phyloP scores from a whole-genome alignment of 2,888 invertebrate species.

The Synanthedon andrenaeformis region DNA sequence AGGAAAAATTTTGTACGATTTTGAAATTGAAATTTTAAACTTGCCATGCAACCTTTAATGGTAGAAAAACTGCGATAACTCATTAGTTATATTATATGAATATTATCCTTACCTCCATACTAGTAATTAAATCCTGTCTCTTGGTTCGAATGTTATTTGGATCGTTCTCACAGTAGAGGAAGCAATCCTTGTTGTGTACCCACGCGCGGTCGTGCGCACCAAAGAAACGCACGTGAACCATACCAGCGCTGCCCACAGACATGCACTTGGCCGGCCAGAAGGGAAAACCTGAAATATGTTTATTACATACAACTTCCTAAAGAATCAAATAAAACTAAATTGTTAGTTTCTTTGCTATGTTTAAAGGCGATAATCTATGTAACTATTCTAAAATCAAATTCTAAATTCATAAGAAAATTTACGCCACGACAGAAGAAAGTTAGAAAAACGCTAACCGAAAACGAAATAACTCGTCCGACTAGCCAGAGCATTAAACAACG shows the following conservation, averaged over 20 bases:
- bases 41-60: neutral
- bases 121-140: conserved; percentile 54
- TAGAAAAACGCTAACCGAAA: no score
- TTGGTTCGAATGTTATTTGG: conserved; percentile 74
- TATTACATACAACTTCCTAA: neutral
- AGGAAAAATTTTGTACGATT: no score
- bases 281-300: conserved; percentile 77
- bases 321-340: no score
- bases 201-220: conserved; percentile 95
- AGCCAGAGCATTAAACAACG: no score
- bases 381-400: neutral
- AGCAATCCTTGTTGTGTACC: conserved; percentile 88
- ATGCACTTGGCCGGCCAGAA: conserved; percentile 98
- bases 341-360: neutral
- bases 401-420: no score
- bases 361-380: neutral
- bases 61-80: no score
- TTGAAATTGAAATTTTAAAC: no score
- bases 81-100: no score
- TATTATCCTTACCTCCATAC: conserved; percentile 41
- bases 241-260: conserved; percentile 73
- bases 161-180: conserved; percentile 82
- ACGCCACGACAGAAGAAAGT: no score
- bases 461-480: no score
- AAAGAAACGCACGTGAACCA: conserved; percentile 93